phyloP scores from a whole-genome alignment of 2,888 invertebrate genomes.

The Nomada lathburiana region DNA sequence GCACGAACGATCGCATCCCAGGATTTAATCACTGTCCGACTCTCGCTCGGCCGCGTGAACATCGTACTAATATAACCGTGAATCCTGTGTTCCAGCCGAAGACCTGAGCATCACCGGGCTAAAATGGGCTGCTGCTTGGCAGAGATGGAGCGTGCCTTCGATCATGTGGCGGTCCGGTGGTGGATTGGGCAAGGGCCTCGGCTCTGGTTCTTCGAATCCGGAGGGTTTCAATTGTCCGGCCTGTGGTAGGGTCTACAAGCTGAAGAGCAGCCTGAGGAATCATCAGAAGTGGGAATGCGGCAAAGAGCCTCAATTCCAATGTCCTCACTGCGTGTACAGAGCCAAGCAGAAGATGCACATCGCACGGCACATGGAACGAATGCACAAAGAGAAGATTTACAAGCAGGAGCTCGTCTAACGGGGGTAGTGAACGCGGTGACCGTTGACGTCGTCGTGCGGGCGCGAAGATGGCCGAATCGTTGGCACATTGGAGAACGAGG shows the following conservation, averaged over 20 bases:
- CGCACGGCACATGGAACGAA: constrained; percentile 85
- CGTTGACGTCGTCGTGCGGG: constrained; percentile 57
- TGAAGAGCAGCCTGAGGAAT: constrained; percentile 89
- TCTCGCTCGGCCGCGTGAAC: constrained; percentile 44
- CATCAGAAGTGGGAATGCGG: constrained; percentile 85
- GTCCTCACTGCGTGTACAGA: constrained; percentile 83
- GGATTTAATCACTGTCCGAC: constrained; percentile 44
- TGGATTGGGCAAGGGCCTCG: constrained; percentile 80
- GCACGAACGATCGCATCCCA: constrained; percentile 28
- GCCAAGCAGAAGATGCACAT: constrained; percentile 85
- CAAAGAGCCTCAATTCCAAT: constrained; percentile 84
- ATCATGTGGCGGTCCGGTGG: constrained; percentile 83
- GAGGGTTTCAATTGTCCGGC: constrained; percentile 91
- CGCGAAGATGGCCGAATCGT: constrained; percentile 19
- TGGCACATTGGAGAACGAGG: constrained; percentile 1
- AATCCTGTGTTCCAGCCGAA: constrained; percentile 86
- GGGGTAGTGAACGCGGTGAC: constrained; percentile 21
- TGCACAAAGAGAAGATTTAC: constrained; percentile 85
- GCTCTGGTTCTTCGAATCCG: constrained; percentile 76
- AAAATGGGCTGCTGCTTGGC: constrained; percentile 89
- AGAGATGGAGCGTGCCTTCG: constrained; percentile 83
- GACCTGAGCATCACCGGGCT: constrained; percentile 91
- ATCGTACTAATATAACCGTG: constrained; percentile 77
- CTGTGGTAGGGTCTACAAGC: constrained; percentile 94
- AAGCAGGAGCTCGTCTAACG: constrained; percentile 83